Evolutionary conservation across 2,888 invertebrate species (phyloP).

Genomic region (Drosophila atroscutellata): DNA sequence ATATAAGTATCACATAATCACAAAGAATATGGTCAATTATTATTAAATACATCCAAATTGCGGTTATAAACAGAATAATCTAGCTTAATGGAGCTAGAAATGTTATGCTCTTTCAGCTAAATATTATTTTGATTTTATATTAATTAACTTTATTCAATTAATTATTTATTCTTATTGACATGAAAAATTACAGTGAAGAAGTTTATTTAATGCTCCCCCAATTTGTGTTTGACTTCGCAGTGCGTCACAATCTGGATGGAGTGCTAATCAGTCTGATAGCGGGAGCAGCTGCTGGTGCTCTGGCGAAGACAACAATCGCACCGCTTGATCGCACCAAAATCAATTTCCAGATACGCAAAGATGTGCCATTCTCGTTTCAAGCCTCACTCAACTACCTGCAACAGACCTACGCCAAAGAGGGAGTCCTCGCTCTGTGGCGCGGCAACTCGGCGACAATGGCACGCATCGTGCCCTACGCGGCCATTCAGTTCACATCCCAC

Average conservation of each 20-base stretch:
- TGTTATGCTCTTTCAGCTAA: too few species aligned
- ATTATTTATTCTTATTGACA: too few species aligned
- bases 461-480: slow-evolving; percentile 97
- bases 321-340: slow-evolving; percentile 99
- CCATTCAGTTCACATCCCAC: slow-evolving; percentile 98
- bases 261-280: slow-evolving; percentile 94
- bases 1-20: too few species aligned
- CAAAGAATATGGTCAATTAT: background rate
- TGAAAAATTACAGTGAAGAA: too few species aligned
- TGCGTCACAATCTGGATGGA: slow-evolving; percentile 86
- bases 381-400: slow-evolving; percentile 90
- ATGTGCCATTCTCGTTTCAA: slow-evolving; percentile 89
- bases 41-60: background rate
- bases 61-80: background rate
- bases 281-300: slow-evolving; percentile 96
- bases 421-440: slow-evolving; percentile 94
- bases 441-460: slow-evolving; percentile 99
- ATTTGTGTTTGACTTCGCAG: slow-evolving; percentile 35
- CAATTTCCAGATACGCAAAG: slow-evolving; percentile 95
- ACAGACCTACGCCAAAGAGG: slow-evolving; percentile 90
- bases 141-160: too few species aligned
- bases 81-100: background rate
- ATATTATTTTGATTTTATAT: too few species aligned
- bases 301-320: slow-evolving; percentile 98
- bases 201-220: background rate